A percentile compares a stretch with the other conserved stretches of the same genome.
phyloP scores from a whole-genome alignment of 1,140 invertebrate species.

The Formica exsecta region DNA sequence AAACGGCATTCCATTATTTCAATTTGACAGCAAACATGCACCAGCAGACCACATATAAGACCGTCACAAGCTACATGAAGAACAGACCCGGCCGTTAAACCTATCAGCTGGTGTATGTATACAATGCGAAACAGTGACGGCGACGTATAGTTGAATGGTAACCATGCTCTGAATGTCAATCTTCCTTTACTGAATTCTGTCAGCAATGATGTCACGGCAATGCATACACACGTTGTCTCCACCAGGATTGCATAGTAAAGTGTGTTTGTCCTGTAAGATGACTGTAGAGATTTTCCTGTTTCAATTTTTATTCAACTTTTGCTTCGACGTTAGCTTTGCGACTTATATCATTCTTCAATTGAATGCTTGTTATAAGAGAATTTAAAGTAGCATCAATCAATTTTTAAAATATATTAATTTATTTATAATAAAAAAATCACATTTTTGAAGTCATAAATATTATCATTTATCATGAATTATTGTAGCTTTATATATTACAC shows the following conservation, averaged over 20 bases:
- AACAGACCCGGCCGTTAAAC: slow-evolving; percentile 11
- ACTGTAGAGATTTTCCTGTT: background rate
- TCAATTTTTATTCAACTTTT: background rate
- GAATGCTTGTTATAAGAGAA: background rate
- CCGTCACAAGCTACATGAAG: slow-evolving; percentile 67
- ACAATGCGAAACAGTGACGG: slow-evolving; percentile 21
- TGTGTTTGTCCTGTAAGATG: slow-evolving; percentile 47
- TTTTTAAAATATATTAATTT: slow-evolving; percentile 25
- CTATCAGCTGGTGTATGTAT: slow-evolving; percentile 64
- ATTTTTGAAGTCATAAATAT: background rate
- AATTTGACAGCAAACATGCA: slow-evolving; percentile 69
- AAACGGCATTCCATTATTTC: slow-evolving; percentile 67
- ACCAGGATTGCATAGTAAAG: slow-evolving; percentile 52
- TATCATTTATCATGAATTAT: slow-evolving; percentile 1
- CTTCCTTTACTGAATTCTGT: slow-evolving; percentile 43
- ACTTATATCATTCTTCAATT: background rate
- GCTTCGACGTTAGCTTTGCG: background rate
- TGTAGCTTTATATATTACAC: no score
- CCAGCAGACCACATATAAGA: slow-evolving; percentile 65
- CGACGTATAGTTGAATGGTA: slow-evolving; percentile 21
- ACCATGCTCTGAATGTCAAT: slow-evolving; percentile 60
- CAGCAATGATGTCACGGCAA: slow-evolving; percentile 54
- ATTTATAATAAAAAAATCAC: background rate
- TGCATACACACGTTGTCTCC: slow-evolving; percentile 42
- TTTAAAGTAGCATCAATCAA: background rate